Conservation (phyloP, 2,113 vertebrate species). For the Meles meles region DNA sequence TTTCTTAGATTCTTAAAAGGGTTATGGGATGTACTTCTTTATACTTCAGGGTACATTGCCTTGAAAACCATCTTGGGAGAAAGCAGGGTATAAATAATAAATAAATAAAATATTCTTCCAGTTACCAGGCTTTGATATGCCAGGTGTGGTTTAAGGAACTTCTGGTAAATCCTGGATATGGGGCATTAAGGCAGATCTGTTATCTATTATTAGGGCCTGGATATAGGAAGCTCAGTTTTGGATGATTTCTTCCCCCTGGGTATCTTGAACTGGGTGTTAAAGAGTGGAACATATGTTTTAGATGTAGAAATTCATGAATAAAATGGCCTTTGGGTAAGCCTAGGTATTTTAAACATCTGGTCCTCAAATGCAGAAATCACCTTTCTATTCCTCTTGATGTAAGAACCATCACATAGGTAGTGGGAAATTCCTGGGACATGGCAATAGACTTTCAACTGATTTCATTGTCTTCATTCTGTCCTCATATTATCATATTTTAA, state of each 20-base stretch:
- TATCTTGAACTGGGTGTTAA: constrained; percentile 77
- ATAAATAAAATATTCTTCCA: constrained; percentile 54
- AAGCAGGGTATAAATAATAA: constrained; percentile 65
- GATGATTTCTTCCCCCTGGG: constrained; percentile 74
- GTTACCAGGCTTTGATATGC: constrained; percentile 71
- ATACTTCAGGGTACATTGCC: constrained; percentile 26
- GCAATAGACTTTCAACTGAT: neutral
- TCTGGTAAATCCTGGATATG: constrained; percentile 71
- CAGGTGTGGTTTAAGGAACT: constrained; percentile 71
- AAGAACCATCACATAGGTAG: constrained; percentile 47
- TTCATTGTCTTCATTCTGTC: constrained; percentile 34
- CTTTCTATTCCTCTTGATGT: constrained; percentile 63
- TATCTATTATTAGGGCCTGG: constrained; percentile 72
- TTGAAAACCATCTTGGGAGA: constrained; percentile 53
- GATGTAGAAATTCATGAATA: constrained; percentile 75
- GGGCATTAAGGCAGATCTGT: constrained; percentile 73
- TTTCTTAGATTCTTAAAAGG: constrained; percentile 26
- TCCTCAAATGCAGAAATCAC: constrained; percentile 69
- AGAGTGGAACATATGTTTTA: constrained; percentile 77
- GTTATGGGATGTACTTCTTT: constrained; percentile 24
- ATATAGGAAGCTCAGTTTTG: constrained; percentile 65
- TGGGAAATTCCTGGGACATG: neutral
- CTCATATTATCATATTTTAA: constrained; percentile 23
- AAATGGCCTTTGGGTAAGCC: constrained; percentile 77
- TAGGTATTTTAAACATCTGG: constrained; percentile 79